Evolutionary conservation across 2,888 invertebrate species (phyloP).

Genomic region (Pollenia labialis): DNA sequence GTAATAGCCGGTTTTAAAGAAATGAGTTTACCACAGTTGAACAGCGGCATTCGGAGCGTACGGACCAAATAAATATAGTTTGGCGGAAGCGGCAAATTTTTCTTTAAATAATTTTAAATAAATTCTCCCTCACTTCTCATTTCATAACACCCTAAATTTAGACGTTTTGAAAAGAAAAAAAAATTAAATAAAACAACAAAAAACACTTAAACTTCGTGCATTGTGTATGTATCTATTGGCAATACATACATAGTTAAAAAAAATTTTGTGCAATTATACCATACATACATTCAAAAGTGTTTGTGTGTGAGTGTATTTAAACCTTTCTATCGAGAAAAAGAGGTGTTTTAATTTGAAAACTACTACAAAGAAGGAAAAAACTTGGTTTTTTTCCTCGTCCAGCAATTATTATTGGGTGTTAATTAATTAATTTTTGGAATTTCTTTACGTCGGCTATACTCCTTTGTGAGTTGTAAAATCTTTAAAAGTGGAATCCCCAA

Average conservation of each 20-base stretch:
- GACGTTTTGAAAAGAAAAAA: conserved; percentile 68
- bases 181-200: conserved; percentile 26
- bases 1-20: conserved; percentile 66
- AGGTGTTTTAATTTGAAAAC: conserved; percentile 66
- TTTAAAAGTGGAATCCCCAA: conserved; percentile 73
- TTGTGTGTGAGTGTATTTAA: conserved; percentile 46
- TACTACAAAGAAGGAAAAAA: conserved; percentile 51
- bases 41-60: conserved; percentile 81
- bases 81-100: conserved; percentile 76
- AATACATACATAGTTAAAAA: conserved; percentile 49
- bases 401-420: conserved; percentile 69
- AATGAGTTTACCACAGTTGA: conserved; percentile 77
- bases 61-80: conserved; percentile 76
- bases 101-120: conserved; percentile 73
- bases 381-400: conserved; percentile 60
- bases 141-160: conserved; percentile 73
- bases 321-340: conserved; percentile 53
- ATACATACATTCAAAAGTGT: conserved; percentile 39
- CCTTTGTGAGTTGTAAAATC: conserved; percentile 71
- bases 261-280: conserved; percentile 68
- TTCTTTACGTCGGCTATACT: conserved; percentile 69
- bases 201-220: conserved; percentile 67
- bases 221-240: conserved; percentile 71
- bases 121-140: conserved; percentile 74
- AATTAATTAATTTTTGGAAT: conserved; percentile 69